Evolutionary conservation across 2,888 invertebrate species (phyloP).

Genomic region (Pardosa pseudoannulata): DNA sequence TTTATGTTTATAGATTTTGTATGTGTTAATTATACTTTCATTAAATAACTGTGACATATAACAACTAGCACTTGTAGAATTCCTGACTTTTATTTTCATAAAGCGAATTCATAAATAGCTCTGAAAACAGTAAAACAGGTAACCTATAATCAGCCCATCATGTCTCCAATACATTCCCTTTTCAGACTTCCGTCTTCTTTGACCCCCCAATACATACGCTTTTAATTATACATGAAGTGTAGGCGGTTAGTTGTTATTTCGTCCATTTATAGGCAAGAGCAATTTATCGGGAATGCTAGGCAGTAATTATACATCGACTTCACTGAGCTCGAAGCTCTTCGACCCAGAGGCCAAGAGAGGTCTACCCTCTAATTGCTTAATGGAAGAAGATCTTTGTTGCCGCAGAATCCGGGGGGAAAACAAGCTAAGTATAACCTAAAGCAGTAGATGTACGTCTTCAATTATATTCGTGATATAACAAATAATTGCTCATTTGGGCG

Average conservation of each 20-base stretch:
- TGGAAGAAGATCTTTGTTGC: constrained; percentile 29
- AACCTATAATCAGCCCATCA: too few relatives aligned
- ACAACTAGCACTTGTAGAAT: too few relatives aligned
- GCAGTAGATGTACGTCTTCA: too few relatives aligned
- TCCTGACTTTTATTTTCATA: too few relatives aligned
- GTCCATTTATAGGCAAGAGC: constrained; percentile 40
- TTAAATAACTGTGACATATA: too few relatives aligned
- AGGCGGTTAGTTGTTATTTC: constrained; percentile 56
- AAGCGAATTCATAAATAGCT: too few relatives aligned
- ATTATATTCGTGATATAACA: too few relatives aligned
- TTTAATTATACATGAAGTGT: constrained; percentile 64
- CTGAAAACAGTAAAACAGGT: too few relatives aligned
- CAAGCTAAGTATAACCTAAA: background rate
- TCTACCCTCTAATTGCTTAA: constrained; percentile 44
- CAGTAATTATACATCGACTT: constrained; percentile 60
- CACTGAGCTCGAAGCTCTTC: background rate
- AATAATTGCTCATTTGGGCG: too few relatives aligned
- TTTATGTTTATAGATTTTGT: too few relatives aligned
- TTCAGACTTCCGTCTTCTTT: constrained; percentile 13
- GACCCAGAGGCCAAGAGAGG: constrained; percentile 3
- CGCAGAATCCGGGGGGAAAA: background rate
- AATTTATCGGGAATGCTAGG: constrained; percentile 52
- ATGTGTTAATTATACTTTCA: too few relatives aligned
- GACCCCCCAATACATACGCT: constrained; percentile 22
- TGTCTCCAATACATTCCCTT: background rate